Conservation (phyloP, 2,888 invertebrate genomes). For the Halictus ligatus region DNA sequence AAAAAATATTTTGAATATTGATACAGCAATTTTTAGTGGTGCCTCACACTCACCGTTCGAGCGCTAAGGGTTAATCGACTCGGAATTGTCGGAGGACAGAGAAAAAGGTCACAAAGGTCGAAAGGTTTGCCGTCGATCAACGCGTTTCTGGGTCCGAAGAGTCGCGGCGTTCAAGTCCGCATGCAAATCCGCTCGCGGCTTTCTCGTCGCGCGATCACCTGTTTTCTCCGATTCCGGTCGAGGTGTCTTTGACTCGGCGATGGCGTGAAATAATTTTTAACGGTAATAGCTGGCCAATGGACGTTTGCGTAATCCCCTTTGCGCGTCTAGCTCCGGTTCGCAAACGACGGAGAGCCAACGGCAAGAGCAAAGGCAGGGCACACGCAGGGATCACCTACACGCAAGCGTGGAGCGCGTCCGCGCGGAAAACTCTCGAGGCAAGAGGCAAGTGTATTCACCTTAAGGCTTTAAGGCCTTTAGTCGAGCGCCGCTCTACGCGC, state of each 20-base stretch:
- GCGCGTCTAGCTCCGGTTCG: conserved; percentile 58
- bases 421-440: conserved; percentile 73
- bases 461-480: conserved; percentile 80
- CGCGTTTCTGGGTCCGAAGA: not conserved
- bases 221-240: conserved; percentile 2
- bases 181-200: not conserved
- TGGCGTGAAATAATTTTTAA: conserved; percentile 52
- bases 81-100: too few species aligned
- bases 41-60: too few species aligned
- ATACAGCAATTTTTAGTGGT: too few species aligned
- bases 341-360: conserved; percentile 4
- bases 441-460: conserved; percentile 73
- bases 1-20: too few species aligned
- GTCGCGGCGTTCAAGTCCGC: not conserved
- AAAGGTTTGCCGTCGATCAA: too few species aligned
- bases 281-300: conserved; percentile 60
- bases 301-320: conserved; percentile 65
- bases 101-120: too few species aligned
- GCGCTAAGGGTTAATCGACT: too few species aligned
- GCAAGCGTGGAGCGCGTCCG: conserved; percentile 68
- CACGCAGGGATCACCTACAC: conserved; percentile 59
- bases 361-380: not conserved
- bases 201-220: not conserved
- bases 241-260: conserved; percentile 7
- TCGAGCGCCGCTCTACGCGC: conserved; percentile 78